Evolutionary conservation across 2,797 vertebrate genomes (phyloP), one percentile per base, ranked within the genome.

Genomic region (Chloroceryle inda): DNA sequence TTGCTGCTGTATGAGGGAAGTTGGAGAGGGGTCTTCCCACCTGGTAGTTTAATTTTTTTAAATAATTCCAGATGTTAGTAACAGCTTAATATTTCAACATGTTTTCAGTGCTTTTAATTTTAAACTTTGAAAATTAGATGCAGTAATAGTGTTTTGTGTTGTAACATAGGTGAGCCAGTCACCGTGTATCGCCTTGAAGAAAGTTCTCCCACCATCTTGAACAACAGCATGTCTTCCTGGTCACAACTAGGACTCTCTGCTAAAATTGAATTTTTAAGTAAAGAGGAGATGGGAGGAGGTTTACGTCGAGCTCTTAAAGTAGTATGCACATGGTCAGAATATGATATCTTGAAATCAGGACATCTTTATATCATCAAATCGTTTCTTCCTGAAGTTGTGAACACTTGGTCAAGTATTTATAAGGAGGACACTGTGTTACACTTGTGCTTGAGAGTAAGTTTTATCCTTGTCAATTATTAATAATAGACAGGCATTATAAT

Each of bases 201-300:
- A 97, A 99, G 99, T 84, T 99, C 99, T 42, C 99, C 99, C 78
- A 99, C 97, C 97, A 99, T 99, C 78, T 98, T 99, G 96, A 99
- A 99, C 97, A 99, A 99, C 98, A 99, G 99, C 98, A 99, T 99
- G 99, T 99, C 99, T 61, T 99, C 99, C 86, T 99, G 99, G 99
- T 98, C 99, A 59, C 99, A 99, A 61, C 98, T 99, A 31, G 99
- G 99, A 22, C 99, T 99, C 45, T 99, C 99, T 96, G 99, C 99
- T 92, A 99, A 99, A 97, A 99, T 99, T 18, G 99, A 99, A 78
- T 99, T 99, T 97, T 98, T 99, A 88, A 99, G 99, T 97, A 99
- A 99, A 97, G 99, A 99, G 96, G 99, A 99, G 98, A 99, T 99
- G 99, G 99, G 99, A 9, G 99, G 99, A 21, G 99, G 99, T 35